Base-by-base conservation (phyloP, 1,140 invertebrate species). In the Doryteuthis pealeii region DNA sequence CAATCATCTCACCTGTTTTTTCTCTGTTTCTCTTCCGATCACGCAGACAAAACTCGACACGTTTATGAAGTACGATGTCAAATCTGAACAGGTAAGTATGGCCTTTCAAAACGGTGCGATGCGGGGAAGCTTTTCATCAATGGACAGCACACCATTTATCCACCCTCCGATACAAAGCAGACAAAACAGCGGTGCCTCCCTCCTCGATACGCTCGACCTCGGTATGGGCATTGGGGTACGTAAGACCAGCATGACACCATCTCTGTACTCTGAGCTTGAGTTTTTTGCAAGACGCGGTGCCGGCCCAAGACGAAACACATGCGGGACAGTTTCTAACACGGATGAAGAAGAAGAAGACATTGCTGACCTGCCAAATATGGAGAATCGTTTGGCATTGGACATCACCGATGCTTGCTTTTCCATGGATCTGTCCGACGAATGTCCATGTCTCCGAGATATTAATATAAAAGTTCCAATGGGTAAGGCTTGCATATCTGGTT, bases 131-230 rank as follows among this genome's bases (percentile, higher is more conserved):
- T 73, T 78, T 33, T 77, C 78, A 33, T 82, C 81, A 8, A 62
- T 80, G n/a, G 79, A 76, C 22, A 83, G 80, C 70, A 78, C 69
- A 8, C 54, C 54, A 22, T 32, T 78, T n/a, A 76, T 75, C 18
- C 75, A 71, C 0, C 73, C 78, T 31, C 76, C 77, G 1, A 33
- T 69, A 32, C 84, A 84, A 75, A 79, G 80, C 54, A 69, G 81
- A 26, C 82, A 83, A 32, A 81, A 82, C 75, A 82, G 81, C 49
- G 76, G 80, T n/a, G 79, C 77, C 15, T 82, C 80, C 15, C 76
- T 83, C 30, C 70, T 77, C 68, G 83, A 82, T 33, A 72, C 74
- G n/a, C 43, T 70, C 4, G 73, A 77, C 4, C 45, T 35, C n/a
- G 74, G 70, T 18, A 71, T 78, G 54, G n/a, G n/a, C n/a, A n/a